A percentile compares a stretch with the other conserved stretches of the same genome.
phyloP scores from a whole-genome alignment of 2,113 vertebrate genomes.

The Anolis carolinensis region DNA sequence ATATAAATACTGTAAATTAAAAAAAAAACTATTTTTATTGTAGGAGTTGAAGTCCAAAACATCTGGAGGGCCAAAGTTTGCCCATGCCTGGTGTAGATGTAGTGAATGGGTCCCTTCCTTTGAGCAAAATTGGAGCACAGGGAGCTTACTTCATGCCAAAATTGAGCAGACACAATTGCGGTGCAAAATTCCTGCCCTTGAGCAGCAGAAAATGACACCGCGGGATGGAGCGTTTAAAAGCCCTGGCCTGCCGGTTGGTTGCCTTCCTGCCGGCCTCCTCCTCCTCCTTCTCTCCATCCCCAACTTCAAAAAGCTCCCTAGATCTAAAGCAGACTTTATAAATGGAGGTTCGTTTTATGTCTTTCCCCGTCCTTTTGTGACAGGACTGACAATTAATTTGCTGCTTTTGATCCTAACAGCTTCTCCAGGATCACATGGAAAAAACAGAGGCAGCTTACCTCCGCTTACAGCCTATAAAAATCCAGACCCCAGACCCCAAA shows the following conservation, averaged over 20 bases:
- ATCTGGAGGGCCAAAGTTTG: too few species aligned
- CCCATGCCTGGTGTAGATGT: too few species aligned
- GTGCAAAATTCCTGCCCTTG: background rate
- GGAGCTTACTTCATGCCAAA: background rate
- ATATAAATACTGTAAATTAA: too few species aligned
- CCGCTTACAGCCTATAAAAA: background rate
- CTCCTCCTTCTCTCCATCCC: background rate
- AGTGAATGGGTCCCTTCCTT: background rate
- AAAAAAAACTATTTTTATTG: too few species aligned
- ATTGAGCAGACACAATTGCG: background rate
- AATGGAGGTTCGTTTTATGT: background rate
- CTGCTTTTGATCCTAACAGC: constrained; percentile 4
- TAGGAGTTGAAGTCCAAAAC: too few species aligned
- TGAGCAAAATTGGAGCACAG: background rate
- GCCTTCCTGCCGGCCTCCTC: too few species aligned
- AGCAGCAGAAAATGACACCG: background rate
- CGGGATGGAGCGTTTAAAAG: background rate
- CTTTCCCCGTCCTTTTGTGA: background rate
- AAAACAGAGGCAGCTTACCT: background rate
- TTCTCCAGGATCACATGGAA: background rate
- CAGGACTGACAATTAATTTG: background rate
- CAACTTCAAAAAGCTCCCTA: background rate
- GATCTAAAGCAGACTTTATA: background rate
- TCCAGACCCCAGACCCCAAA: too few species aligned
- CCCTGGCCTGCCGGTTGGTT: background rate